Percentiles rank a stretch among this genome's conserved stretches.
These are phyloP conservation scores for Diaprepes abbreviatus DNA, from an alignment of 2,888 invertebrate genomes.

Conservation along the genomic window DNA sequence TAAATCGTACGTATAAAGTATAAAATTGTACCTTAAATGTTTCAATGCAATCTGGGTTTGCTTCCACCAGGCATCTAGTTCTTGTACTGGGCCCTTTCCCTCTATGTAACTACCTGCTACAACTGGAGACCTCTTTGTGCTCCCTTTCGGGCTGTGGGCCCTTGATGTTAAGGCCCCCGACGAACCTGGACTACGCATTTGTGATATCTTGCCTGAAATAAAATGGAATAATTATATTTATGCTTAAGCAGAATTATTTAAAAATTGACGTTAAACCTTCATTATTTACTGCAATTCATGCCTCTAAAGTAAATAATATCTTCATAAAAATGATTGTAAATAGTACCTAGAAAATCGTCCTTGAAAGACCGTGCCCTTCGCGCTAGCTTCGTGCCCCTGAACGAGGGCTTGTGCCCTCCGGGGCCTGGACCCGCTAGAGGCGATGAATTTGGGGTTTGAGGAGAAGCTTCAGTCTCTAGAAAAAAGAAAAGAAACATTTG, in stretches of 20 bases:
- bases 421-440: constrained; percentile 67
- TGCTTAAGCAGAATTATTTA: too few relatives aligned
- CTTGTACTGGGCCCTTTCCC: constrained; percentile 62
- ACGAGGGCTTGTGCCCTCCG: constrained; percentile 81
- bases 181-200: constrained; percentile 84
- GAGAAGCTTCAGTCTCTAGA: constrained; percentile 62
- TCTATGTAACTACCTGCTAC: constrained; percentile 48
- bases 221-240: not conserved
- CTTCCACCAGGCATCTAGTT: constrained; percentile 60
- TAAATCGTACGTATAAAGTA: not conserved
- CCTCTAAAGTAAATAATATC: too few relatives aligned
- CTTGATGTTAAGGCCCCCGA: constrained; percentile 51
- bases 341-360: constrained; percentile 81
- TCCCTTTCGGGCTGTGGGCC: constrained; percentile 68
- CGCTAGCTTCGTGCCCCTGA: constrained; percentile 88
- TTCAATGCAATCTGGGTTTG: constrained; percentile 83
- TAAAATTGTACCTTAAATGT: constrained; percentile 76
- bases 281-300: too few relatives aligned
- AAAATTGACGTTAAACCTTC: too few relatives aligned
- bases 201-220: constrained; percentile 79
- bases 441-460: constrained; percentile 55
- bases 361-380: constrained; percentile 91
- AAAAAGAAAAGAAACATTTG: too few relatives aligned
- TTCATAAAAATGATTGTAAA: too few relatives aligned
- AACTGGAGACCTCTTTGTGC: constrained; percentile 57